phyloP scores from a whole-genome alignment of 2,113 vertebrate genomes.

The Gopherus evgoodei region DNA sequence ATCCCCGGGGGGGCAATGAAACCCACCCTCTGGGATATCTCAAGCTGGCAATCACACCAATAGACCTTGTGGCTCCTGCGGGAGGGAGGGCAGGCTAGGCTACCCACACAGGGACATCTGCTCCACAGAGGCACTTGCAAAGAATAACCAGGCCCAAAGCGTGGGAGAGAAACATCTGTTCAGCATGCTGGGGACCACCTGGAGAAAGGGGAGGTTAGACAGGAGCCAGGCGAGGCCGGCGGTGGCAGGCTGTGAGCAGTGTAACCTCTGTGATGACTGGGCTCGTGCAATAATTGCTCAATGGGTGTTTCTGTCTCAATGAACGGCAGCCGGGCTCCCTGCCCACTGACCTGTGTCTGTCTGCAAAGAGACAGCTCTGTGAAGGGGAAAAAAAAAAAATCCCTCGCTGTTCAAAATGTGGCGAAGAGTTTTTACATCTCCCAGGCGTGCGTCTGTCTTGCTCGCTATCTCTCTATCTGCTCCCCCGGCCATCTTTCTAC shows the following conservation, averaged over 20 bases:
- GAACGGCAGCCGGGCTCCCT: not conserved
- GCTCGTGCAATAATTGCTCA: not conserved
- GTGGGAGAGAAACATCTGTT: not conserved
- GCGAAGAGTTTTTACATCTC: not conserved
- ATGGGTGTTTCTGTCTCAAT: not conserved
- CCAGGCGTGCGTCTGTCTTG: not conserved
- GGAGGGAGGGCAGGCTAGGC: not conserved
- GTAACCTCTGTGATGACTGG: not conserved
- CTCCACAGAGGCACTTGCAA: not conserved
- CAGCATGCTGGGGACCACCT: not conserved
- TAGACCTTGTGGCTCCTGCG: not conserved
- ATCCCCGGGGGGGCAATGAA: not conserved
- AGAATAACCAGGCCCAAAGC: not conserved
- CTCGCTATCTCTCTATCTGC: not conserved
- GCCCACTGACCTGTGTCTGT: not conserved
- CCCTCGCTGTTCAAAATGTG: not conserved
- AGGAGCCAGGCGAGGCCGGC: not conserved
- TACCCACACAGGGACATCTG: not conserved
- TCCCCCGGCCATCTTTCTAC: not conserved
- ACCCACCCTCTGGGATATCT: not conserved
- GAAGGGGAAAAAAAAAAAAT: not conserved
- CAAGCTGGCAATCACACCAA: not conserved
- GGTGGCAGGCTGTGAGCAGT: not conserved
- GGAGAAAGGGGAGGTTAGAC: not conserved
- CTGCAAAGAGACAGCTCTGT: not conserved